Base-by-base conservation (phyloP, 2,888 invertebrate species). In the Cephus sareptanus region DNA sequence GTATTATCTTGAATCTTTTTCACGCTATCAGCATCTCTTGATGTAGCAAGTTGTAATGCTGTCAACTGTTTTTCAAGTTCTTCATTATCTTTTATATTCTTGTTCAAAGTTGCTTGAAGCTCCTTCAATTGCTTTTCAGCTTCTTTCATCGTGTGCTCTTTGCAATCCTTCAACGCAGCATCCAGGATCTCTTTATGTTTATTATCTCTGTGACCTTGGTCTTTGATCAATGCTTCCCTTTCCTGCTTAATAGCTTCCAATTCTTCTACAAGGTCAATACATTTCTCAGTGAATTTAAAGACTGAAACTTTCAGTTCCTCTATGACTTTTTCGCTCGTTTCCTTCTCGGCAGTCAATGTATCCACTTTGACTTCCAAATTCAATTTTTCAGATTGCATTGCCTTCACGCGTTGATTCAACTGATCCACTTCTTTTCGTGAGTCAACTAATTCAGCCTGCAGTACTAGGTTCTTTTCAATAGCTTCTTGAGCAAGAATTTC, bases 51-150 rank as follows among this genome's bases (percentile, higher is more conserved):
- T 74, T 84, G 70, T 23, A 86, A 73, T 35, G 80, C 84, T 31
- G 79, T 77, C 12, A 87, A 75, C 78, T 85, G 80, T 23, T 83
- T 81, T 33, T 80, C 82, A 11, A 86, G 79, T 9, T 83, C 77
- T 2, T 76, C 69, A 12, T 82, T 85, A 68, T 92, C 92, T 69
- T 89, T 89, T 85, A 92, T 91, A 85, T 90, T 92, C 15, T 89
- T 87, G 71, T 82, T 83, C 11, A 92, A 82, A 79, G 91, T 88
- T n/a, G 73, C 76, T 82, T 90, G 92, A 73, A 91, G 82, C 76
- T 89, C 83, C 11, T 83, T 76, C 75, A 93, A 82, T 79, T 88
- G 90, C 33, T 87, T 85, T 71, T 90, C 91, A 0, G 91, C 87
- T 30, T 83, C 84, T 30, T 86, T 87, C 11, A 91, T 83, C 77